These are phyloP conservation scores for Heteractis magnifica DNA, from an alignment of 92 coral and sea anemone species.

Conservation along the genomic window DNA sequence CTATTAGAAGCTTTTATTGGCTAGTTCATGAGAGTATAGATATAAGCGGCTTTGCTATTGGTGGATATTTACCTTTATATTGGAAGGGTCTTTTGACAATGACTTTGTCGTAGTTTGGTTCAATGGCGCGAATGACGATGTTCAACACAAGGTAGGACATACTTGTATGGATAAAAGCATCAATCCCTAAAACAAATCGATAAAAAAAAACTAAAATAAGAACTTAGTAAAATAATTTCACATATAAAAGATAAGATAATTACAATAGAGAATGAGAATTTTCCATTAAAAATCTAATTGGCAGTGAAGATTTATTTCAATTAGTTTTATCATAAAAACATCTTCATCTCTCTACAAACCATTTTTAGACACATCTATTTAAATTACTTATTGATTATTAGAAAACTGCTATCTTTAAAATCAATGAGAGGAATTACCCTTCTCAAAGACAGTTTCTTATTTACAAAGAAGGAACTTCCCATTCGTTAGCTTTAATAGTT, in stretches of 20 bases:
- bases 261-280: too few species aligned
- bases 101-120: conserved; percentile 60
- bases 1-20: neutral
- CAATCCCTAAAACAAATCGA: conserved; percentile 53
- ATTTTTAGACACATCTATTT: too few species aligned
- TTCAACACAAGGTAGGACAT: conserved; percentile 66
- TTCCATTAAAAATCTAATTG: too few species aligned
- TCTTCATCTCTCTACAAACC: too few species aligned
- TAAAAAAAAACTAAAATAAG: neutral
- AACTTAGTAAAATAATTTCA: neutral
- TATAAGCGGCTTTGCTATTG: neutral
- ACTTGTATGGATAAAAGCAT: conserved; percentile 66
- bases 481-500: too few species aligned
- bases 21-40: neutral
- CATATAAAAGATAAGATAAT: neutral
- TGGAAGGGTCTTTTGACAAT: conserved; percentile 70
- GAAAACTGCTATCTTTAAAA: too few species aligned
- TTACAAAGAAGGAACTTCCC: too few species aligned
- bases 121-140: conserved; percentile 68
- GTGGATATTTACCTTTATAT: conserved; percentile 56
- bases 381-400: too few species aligned
- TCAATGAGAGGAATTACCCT: too few species aligned
- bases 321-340: too few species aligned
- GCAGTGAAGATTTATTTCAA: too few species aligned
- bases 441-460: too few species aligned